A percentile compares a stretch with the other conserved stretches of the same genome.
phyloP scores from a whole-genome alignment of 2,888 invertebrate genomes.

The Euzetes globulus region DNA sequence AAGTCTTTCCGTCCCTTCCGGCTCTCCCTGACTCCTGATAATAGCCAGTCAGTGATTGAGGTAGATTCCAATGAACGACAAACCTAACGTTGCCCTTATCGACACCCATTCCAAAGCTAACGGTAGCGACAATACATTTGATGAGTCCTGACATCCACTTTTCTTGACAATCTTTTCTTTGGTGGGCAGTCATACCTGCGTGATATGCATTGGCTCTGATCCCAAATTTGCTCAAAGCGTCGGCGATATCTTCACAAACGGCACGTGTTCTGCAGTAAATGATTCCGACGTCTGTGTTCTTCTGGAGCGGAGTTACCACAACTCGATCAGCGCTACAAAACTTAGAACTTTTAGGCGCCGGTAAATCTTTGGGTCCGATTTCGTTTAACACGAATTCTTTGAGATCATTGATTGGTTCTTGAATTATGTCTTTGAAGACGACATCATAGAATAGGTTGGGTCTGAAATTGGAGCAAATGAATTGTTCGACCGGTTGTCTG shows the following conservation, averaged over 20 bases:
- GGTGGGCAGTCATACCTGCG: slow-evolving; percentile 57
- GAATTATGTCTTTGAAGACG: slow-evolving; percentile 70
- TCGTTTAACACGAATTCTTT: slow-evolving; percentile 63
- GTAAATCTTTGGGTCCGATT: slow-evolving; percentile 49
- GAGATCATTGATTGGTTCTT: slow-evolving; percentile 67
- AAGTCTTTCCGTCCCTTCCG: slow-evolving; percentile 82
- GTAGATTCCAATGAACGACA: slow-evolving; percentile 92
- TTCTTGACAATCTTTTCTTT: slow-evolving; percentile 67
- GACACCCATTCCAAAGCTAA: slow-evolving; percentile 99
- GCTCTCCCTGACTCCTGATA: slow-evolving; percentile 95
- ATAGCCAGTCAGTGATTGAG: slow-evolving; percentile 79
- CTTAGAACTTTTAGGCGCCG: not conserved
- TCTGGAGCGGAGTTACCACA: slow-evolving; percentile 43
- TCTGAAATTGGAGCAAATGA: slow-evolving; percentile 81
- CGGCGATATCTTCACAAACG: slow-evolving; percentile 74
- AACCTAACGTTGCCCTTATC: slow-evolving; percentile 89
- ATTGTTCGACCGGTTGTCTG: slow-evolving; percentile 61
- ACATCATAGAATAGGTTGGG: slow-evolving; percentile 92
- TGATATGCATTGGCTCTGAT: slow-evolving; percentile 77
- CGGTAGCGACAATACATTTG: slow-evolving; percentile 88
- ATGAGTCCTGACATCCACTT: slow-evolving; percentile 83
- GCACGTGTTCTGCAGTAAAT: slow-evolving; percentile 92
- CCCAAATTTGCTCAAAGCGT: slow-evolving; percentile 63
- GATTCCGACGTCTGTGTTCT: slow-evolving; percentile 63
- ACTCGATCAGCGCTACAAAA: not conserved